These are phyloP conservation scores for Ceyx erithaca DNA, from an alignment of 2,797 vertebrate species.

Conservation along the genomic window DNA sequence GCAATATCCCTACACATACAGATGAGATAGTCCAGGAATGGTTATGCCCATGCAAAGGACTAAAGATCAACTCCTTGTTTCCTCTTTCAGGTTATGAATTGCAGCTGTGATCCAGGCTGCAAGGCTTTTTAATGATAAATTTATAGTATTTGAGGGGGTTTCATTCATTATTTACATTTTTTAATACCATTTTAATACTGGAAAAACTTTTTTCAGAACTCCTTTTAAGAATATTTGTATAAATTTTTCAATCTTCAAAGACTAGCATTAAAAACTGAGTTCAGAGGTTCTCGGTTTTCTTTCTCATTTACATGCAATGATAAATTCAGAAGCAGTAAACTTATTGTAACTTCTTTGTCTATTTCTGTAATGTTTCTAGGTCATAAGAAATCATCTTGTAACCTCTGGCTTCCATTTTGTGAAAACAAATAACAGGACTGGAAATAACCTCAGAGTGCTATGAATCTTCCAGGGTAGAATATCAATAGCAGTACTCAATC, in stretches of 20 bases:
- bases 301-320: not conserved
- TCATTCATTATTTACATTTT: not conserved
- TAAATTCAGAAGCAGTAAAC: slow-evolving; percentile 19
- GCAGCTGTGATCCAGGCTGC: not conserved
- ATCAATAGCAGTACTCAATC: slow-evolving; percentile 59
- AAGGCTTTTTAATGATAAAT: not conserved
- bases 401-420: slow-evolving; percentile 70
- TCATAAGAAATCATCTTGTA: slow-evolving; percentile 51
- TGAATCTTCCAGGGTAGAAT: slow-evolving; percentile 38
- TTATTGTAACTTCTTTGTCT: not conserved
- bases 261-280: not conserved
- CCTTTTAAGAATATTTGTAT: not conserved
- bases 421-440: slow-evolving; percentile 63
- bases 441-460: slow-evolving; percentile 42
- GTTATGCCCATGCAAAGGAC: not conserved
- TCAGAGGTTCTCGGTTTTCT: not conserved
- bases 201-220: not conserved
- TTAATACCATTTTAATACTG: not conserved
- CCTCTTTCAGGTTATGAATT: not conserved
- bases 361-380: slow-evolving; percentile 20
- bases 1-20: not conserved
- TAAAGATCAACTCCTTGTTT: not conserved
- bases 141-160: not conserved
- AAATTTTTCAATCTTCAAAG: not conserved
- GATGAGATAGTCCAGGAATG: not conserved